A percentile compares a stretch with the other conserved stretches of the same genome.
Conservation (phyloP, 2,113 vertebrate genomes). For the Sceloporus tristichus region DNA sequence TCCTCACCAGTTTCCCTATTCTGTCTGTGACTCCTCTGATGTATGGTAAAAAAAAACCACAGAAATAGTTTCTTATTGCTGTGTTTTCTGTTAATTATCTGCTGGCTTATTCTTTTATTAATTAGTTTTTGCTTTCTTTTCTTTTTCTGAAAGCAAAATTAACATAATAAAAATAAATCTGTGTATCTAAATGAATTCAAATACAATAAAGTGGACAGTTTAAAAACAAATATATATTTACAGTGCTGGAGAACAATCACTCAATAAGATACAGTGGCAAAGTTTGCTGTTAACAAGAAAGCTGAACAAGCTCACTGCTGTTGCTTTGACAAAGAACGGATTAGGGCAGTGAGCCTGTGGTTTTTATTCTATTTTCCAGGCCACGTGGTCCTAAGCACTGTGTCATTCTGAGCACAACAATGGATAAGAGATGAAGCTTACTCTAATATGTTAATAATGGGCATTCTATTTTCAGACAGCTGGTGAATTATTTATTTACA, state of each 20-base stretch:
- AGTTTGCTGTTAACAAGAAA: conserved; percentile 22
- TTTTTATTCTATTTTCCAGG: conserved; percentile 15
- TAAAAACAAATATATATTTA: background rate
- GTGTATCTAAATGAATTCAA: background rate
- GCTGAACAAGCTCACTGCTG: background rate
- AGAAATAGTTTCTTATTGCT: too few relatives aligned
- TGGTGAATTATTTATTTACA: conserved; percentile 42
- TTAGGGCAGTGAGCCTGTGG: background rate
- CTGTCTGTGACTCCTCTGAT: too few relatives aligned
- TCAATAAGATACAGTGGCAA: background rate
- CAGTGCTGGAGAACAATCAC: background rate
- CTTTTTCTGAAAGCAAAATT: background rate
- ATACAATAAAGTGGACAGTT: background rate
- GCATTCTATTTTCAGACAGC: conserved; percentile 14
- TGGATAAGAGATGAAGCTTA: conserved; percentile 5
- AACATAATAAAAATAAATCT: background rate
- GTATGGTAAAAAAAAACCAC: too few relatives aligned
- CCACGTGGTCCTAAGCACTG: conserved; percentile 3
- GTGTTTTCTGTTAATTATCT: too few relatives aligned
- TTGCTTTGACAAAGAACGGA: conserved; percentile 24
- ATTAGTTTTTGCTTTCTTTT: too few relatives aligned
- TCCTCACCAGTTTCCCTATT: too few relatives aligned
- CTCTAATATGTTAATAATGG: conserved; percentile 17
- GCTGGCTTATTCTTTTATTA: too few relatives aligned
- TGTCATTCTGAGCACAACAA: background rate